Base-by-base conservation (phyloP, 2,113 vertebrate genomes). In the Centrocercus urophasianus region DNA sequence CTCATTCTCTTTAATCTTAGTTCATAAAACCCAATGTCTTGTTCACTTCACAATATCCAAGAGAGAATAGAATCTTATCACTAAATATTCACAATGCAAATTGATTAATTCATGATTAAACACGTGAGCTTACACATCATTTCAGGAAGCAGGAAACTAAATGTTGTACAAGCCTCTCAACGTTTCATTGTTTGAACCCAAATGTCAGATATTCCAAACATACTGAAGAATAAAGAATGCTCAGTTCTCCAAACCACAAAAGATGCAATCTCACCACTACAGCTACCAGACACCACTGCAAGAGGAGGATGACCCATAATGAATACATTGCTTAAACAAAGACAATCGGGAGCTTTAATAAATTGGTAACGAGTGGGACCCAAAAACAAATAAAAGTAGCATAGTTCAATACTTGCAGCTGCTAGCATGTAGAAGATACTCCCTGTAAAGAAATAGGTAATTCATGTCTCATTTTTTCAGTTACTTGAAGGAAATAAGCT, bases 381-480 rank as follows among this genome's bases (percentile, higher is more conserved):
- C 2, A n/a, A 86, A 90, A 77, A 48, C 22, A 91, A 91, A 88
- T 43, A 36, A 89, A 85, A 84, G 57, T n/a, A 71, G 52, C 17
- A 83, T 24, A 86, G 54, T 36, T 7, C 43, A 32, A 65, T 1
- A 6, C 15, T 72, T 0, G 0, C 45, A 89, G 77, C 36, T 88
- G 69, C 78, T 78, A 91, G 17, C 30, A 94, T 32, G 13, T 28
- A 89, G 13, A 93, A 76, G 7, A 81, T 25, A 27, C 24, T 61
- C 87, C n/a, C 43, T 70, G 45, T 20, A 40, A 94, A 81, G 27
- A 93, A 85, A 64, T 86, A 65, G 0, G 0, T 71, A 91, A 81
- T n/a, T 86, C 27, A 40, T 43, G 73, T 88, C 61, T 88, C 79
- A 54, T 74, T 67, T 90, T 69, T 91, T 90, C 86, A 38, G 40